Conservation (phyloP, 2,888 invertebrate genomes). For the Beris chalybata region DNA sequence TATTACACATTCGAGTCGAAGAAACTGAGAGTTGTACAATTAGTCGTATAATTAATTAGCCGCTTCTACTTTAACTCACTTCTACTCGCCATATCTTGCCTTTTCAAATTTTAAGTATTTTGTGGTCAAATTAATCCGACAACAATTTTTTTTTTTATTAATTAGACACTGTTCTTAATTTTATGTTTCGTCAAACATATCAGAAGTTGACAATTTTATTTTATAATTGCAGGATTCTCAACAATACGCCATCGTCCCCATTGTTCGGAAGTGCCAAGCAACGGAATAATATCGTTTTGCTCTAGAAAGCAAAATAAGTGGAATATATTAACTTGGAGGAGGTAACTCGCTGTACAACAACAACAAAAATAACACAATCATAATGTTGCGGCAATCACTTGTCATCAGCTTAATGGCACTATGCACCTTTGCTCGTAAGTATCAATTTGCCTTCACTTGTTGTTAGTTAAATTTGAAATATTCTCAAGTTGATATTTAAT, state of each 20-base stretch:
- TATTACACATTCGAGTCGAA: too few relatives aligned
- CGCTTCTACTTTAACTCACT: too few relatives aligned
- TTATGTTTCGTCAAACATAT: too few relatives aligned
- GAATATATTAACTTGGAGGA: constrained; percentile 15
- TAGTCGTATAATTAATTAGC: too few relatives aligned
- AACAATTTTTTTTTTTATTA: not conserved
- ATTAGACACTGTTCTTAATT: too few relatives aligned
- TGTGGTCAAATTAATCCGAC: not conserved
- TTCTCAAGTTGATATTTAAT: too few relatives aligned
- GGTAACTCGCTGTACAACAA: too few relatives aligned
- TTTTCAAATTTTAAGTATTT: too few relatives aligned
- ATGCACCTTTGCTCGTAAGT: constrained; percentile 29
- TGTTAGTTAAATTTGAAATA: too few relatives aligned
- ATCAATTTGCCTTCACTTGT: not conserved
- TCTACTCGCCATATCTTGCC: too few relatives aligned
- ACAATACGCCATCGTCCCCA: constrained; percentile 6
- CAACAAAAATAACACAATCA: constrained; percentile 13
- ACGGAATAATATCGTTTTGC: constrained; percentile 22
- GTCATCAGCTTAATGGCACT: constrained; percentile 24
- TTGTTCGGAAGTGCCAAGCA: not conserved
- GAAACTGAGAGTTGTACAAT: too few relatives aligned
- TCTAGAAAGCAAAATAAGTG: constrained; percentile 31
- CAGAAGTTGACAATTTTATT: not conserved
- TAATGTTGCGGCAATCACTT: constrained; percentile 22
- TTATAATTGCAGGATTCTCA: constrained; percentile 25